A percentile compares a stretch with the other conserved stretches of the same genome.
Evolutionary conservation across 2,113 vertebrate genomes (phyloP).

Genomic region (Eupsittula cactorum): DNA sequence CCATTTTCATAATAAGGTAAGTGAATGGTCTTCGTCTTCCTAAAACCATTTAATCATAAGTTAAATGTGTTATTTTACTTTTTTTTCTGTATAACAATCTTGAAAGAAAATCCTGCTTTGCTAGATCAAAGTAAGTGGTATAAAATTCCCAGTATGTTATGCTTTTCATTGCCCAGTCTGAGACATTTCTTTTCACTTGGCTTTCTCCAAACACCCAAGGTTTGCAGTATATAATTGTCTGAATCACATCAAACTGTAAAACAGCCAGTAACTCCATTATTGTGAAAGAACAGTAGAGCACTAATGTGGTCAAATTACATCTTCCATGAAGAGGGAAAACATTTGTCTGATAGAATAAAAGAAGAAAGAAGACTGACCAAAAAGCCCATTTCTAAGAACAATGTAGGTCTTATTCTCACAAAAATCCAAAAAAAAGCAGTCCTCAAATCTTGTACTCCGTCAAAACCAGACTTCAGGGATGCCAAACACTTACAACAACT

Average conservation of each 20-base stretch:
- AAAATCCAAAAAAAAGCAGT: background rate
- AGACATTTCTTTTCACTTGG: background rate
- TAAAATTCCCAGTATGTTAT: background rate
- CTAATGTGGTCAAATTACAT: background rate
- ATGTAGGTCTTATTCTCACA: background rate
- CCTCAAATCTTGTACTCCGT: background rate
- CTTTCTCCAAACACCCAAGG: background rate
- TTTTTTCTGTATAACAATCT: background rate
- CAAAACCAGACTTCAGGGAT: background rate
- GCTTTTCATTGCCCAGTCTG: background rate
- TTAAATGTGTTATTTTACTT: background rate
- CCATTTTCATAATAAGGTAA: background rate
- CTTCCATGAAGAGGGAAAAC: background rate
- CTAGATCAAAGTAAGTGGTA: background rate
- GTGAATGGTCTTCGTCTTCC: background rate
- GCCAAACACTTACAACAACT: background rate
- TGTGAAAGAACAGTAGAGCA: background rate
- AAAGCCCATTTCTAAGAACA: background rate
- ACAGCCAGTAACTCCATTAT: background rate
- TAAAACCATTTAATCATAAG: conserved; percentile 9
- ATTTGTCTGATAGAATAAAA: background rate
- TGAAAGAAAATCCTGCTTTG: background rate
- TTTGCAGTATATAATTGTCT: background rate
- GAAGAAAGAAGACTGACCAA: background rate
- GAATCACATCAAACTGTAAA: conserved; percentile 14